Base-by-base conservation (phyloP, 2,113 vertebrate genomes). In the Cyprinodon brontotheroides region DNA sequence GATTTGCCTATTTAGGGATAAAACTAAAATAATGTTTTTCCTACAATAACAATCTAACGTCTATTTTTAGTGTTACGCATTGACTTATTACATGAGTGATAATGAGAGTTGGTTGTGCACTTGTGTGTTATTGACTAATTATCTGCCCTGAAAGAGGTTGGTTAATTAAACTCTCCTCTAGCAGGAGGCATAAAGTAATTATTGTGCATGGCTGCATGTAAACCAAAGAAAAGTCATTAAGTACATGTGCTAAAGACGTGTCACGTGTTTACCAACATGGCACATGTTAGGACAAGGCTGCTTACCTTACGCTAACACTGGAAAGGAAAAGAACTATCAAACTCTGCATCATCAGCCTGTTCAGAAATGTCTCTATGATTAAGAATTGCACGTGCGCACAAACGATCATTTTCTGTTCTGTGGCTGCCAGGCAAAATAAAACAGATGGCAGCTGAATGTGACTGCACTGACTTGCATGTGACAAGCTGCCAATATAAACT, bases 131-230 rank as follows among this genome's bases (percentile, higher is more conserved):
- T 89, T 89, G 88, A 90, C 84, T 68, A 87, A 83, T 86, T 85
- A 86, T 85, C 80, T 80, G 66, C 65, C 68, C 79, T 72, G 86
- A 82, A 80, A 78, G 68, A 53, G 78, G 77, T 90, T 68, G 89
- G 84, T 86, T 92, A 92, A 93, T 94, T 92, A 92, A 89, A 90
- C 78, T 74, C 76, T 85, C 77, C 68, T 68, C 80, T 48, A 43
- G 75, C 80, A 80, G 61, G 67, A 72, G 72, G 74, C 74, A 82
- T 75, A 38, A 79, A 87, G 88, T 92, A 87, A 93, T 93, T 91
- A 92, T 73, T 90, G 88, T 75, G 65, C 81, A 89, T 80, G 72
- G 83, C 83, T 87, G 75, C 62, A 75, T 74, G 77, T 57, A 43
- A 65, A 22, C 7, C 20, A 68, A 81, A 53, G 41, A 63, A 57